Base-by-base conservation (phyloP, 2,113 vertebrate species). In the Emydura subglobosa region DNA sequence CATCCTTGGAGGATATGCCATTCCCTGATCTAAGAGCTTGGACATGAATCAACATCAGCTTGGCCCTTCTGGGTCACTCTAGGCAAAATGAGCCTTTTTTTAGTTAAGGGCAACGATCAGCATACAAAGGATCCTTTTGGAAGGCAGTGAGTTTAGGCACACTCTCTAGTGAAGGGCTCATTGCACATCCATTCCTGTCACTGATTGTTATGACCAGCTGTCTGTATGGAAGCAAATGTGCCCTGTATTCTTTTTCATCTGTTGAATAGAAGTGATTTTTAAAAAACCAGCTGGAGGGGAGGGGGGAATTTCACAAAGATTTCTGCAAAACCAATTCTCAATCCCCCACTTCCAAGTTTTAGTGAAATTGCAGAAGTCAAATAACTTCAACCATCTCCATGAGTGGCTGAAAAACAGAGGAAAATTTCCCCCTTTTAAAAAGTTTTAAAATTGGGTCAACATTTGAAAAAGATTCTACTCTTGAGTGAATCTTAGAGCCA, bases 141-240 rank as follows among this genome's bases (percentile, higher is more conserved):
- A 88, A 92, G 50, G 54, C 90, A 85, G 85, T 0, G 0, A 88
- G 82, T 42, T 87, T 72, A 89, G 94, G 78, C 0, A 19, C 88
- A 53, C 6, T 72, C 91, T 95, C 85, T 97, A 94, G 93, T 89
- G 96, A 95, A 82, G 97, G 96, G 96, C 88, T 97, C 97, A 96
- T 89, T 96, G 88, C 85, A 80, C 96, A 14, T 29, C 29, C 25
- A 14, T 61, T 29, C 57, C 24, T 10, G 24, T 59, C 27, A 12
- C 27, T 29, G 12, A 34, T 61, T 1, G 3, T 31, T 34, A 34
- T 34, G 31, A 61, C 29, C 59, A 61, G 29, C 12, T 61, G 31
- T 61, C 13, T 16, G 13, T 59, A 10, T 3, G 7, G 25, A 59
- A 59, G 55, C 24, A 59, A 59, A 59, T 25, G 25, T 27, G 25